These are phyloP conservation scores for Wasmannia auropunctata DNA, from an alignment of 1,140 invertebrate genomes.

Conservation along the genomic window DNA sequence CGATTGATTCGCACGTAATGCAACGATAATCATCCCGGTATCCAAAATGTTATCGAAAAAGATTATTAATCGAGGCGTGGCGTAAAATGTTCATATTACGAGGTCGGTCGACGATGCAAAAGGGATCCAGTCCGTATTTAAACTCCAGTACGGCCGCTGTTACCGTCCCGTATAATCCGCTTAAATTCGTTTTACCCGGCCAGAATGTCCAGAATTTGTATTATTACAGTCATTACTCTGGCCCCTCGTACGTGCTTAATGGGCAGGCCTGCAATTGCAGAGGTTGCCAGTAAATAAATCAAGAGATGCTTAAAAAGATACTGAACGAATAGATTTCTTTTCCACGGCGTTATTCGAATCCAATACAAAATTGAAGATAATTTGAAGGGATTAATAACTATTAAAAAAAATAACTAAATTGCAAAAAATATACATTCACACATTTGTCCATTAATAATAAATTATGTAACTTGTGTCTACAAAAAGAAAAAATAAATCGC, in stretches of 20 bases:
- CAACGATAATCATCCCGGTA: constrained; percentile 14
- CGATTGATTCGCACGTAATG: constrained; percentile 26
- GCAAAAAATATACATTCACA: background rate
- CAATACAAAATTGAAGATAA: background rate
- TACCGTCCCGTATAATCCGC: constrained; percentile 67
- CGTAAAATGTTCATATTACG: constrained; percentile 51
- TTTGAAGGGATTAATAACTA: background rate
- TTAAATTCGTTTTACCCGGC: constrained; percentile 64
- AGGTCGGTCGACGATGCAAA: constrained; percentile 40
- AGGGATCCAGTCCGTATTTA: constrained; percentile 50
- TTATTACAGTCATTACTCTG: constrained; percentile 62
- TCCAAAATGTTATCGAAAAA: constrained; percentile 48
- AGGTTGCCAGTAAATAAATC: constrained; percentile 35
- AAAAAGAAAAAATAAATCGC: constrained; percentile 5
- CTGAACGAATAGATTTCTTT: background rate
- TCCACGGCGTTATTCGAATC: background rate
- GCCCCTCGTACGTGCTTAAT: constrained; percentile 24
- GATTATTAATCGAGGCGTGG: constrained; percentile 52
- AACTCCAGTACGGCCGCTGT: constrained; percentile 28
- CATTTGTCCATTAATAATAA: background rate
- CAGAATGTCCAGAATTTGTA: constrained; percentile 69
- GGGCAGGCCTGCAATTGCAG: constrained; percentile 12
- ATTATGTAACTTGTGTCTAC: background rate
- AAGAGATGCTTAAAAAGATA: constrained; percentile 39
- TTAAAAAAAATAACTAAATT: background rate